Evolutionary conservation across 2,888 invertebrate species (phyloP), one percentile per base, ranked within the genome.

Genomic region (Pasiphila rectangulata): DNA sequence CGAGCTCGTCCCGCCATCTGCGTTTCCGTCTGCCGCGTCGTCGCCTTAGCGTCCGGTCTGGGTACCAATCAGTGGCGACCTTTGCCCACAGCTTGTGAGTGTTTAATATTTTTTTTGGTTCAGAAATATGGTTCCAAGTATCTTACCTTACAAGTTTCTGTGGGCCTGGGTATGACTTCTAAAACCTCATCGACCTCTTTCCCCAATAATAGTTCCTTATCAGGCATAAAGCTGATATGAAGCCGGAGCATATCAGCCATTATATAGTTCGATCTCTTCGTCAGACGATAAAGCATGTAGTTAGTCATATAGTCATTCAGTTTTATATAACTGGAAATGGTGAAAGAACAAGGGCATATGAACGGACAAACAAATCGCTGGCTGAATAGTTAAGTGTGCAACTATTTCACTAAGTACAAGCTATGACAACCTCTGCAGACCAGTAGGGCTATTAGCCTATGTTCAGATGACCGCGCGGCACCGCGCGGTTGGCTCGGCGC

Each of bases 231-330:
- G 1, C 63, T 57, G 1, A 90, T 69, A 59, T 94, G 93, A 2
- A 61, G 66, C 16, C 85, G 72, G 4, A 95, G 75, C 63, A 91
- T 83, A 0, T 63, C 59, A 16, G 92, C 79, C 61, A 95, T 82
- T 59, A 91, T 90, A 0, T 58, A 60, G 51, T 93, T 92, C 0
- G 94, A 93, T 41, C 90, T 91, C 30, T 87, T 84, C 5, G 94
- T 89, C 19, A 95, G 77, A 4, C 83, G 86, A 66, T 94, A 92
- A 38, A 94, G 77, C 89, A 94, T 91, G 58, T 91, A 91, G 54
- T 92, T 91, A 30, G 92, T 90, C 86, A 94, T 91, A 67, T 94
- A 94, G 67, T 95, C 95, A 10, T 91, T 87, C 42, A 93, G 76
- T 55, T 92, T 94, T 40, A 95, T 91, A 56, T 93, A 95, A 67